Conservation (phyloP, 2,888 invertebrate species). For the Philonicus albiceps region DNA sequence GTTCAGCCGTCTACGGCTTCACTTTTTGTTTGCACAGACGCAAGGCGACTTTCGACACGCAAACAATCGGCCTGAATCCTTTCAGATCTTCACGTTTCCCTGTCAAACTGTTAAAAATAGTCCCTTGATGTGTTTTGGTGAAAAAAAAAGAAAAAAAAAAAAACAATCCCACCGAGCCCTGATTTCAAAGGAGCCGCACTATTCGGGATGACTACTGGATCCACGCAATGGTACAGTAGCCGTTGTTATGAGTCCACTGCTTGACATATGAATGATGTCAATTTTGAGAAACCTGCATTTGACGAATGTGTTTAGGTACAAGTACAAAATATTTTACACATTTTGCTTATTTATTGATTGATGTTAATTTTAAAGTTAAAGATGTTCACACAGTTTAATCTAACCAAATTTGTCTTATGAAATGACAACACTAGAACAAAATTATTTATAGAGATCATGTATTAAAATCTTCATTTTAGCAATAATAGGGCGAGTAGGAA, state of each 20-base stretch:
- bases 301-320: background rate
- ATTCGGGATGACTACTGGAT: conserved; percentile 1
- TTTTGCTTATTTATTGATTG: background rate
- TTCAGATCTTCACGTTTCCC: conserved; percentile 36
- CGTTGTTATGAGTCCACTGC: background rate
- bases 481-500: too few species aligned
- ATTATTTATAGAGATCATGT: too few species aligned
- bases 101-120: conserved; percentile 40
- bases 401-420: too few species aligned
- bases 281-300: background rate
- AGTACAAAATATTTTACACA: background rate
- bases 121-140: conserved; percentile 33
- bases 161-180: background rate
- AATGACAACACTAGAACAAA: too few species aligned
- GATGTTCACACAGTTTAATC: too few species aligned
- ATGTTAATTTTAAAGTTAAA: too few species aligned
- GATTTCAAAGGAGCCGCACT: conserved; percentile 6
- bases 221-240: background rate
- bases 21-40: conserved; percentile 39
- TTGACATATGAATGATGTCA: background rate
- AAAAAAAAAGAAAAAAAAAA: too few species aligned
- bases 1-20: conserved; percentile 4
- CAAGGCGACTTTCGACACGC: conserved; percentile 39
- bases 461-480: too few species aligned
- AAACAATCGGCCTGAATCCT: conserved; percentile 39